Conservation (phyloP, 2,113 vertebrate species). For the Saccopteryx bilineata region DNA sequence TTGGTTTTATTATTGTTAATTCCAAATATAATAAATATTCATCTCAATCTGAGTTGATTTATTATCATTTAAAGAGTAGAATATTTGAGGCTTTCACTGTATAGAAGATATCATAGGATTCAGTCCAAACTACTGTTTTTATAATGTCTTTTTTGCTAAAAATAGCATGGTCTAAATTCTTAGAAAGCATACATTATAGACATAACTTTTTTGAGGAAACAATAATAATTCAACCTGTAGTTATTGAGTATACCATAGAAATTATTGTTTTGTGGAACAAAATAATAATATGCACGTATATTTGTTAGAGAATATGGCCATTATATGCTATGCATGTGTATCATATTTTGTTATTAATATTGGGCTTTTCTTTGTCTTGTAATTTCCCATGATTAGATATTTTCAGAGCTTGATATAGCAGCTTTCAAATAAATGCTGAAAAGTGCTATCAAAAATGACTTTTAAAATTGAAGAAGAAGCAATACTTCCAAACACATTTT, state of each 20-base stretch:
- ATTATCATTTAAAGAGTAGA: constrained; percentile 87
- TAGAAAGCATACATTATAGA: constrained; percentile 79
- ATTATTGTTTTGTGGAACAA: neutral
- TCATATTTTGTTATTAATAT: neutral
- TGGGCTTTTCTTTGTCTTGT: neutral
- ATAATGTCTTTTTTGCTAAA: constrained; percentile 64
- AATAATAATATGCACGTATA: neutral
- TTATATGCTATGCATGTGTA: neutral
- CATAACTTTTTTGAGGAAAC: neutral
- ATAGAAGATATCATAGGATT: constrained; percentile 44
- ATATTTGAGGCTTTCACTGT: constrained; percentile 84
- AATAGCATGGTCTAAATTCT: constrained; percentile 68
- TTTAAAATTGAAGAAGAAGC: no score
- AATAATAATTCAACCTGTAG: neutral
- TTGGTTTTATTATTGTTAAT: constrained; percentile 88
- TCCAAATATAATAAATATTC: constrained; percentile 89
- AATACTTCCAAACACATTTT: no score
- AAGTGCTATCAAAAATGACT: neutral
- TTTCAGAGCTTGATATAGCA: neutral
- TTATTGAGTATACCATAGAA: neutral
- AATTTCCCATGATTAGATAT: neutral
- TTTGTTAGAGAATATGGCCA: neutral
- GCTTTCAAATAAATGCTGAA: neutral
- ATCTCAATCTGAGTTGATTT: constrained; percentile 86
- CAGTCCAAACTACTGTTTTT: constrained; percentile 78